phyloP scores from a whole-genome alignment of 2,113 vertebrate genomes.

The Myotis brandtii region DNA sequence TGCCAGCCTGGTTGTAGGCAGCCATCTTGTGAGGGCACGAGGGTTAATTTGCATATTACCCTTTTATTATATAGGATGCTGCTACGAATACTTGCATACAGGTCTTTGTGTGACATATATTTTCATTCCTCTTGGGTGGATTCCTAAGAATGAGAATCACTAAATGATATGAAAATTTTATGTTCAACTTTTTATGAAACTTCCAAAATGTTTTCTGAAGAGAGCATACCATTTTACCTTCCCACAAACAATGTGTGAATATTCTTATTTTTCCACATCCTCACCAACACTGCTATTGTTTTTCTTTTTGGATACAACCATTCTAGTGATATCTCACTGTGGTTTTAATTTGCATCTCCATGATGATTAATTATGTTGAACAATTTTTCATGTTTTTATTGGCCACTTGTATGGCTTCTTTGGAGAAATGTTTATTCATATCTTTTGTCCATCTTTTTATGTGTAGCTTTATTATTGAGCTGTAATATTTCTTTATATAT shows the following conservation, averaged over 20 bases:
- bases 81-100: background rate
- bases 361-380: no score
- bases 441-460: no score
- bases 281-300: background rate
- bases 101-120: background rate
- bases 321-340: background rate
- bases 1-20: no score
- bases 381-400: no score
- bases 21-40: no score
- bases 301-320: background rate
- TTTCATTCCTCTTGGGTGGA: background rate
- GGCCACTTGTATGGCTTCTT: no score
- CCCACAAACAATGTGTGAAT: background rate
- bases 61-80: background rate
- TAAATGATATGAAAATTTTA: background rate
- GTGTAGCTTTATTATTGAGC: no score
- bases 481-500: background rate
- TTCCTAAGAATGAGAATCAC: background rate
- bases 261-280: background rate
- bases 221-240: background rate
- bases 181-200: background rate
- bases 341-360: no score
- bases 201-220: background rate
- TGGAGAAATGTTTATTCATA: no score
- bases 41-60: no score